Base-by-base conservation (phyloP, 2,888 invertebrate species). In the Xanthorhoe spadicearia region DNA sequence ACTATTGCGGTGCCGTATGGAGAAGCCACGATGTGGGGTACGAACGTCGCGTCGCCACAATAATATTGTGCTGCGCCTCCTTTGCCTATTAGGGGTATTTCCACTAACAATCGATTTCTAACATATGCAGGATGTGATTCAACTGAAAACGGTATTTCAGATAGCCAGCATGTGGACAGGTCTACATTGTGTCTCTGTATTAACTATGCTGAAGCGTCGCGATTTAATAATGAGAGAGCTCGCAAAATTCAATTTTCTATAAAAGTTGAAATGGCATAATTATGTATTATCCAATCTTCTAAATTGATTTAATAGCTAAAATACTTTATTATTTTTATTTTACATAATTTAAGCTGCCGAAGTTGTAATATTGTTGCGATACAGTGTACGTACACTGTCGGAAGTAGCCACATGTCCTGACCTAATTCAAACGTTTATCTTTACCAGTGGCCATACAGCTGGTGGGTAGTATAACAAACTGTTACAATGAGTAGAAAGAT, bases 401-500 rank as follows among this genome's bases (percentile, higher is more conserved):
- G 64, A 65, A 67, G 57, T 55, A 58, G 59, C 55, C 43, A 49
- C 58, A 59, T 61, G 56, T 65, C 66, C 61, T 59, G 66, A 32
- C 62, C 66, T 68, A 64, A 66, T 69, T 69, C 64, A 64, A 68
- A 63, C 61, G 59, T 63, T 69, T 69, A 65, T 69, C 66, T 67
- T 55, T 48, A 62, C 62, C 58, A 63, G 59, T 35, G 63, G 59
- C 35, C 51, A 49, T 35, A 9, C 52, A 58, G 53, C 57, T 58
- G 63, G 32, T 50, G 59, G 58, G 43, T 83, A 82, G 81, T 83
- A 82, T 80, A 61, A 64, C 61, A 80, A 80, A 86, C 87, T 82
- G 85, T 86, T 85, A 89, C 87, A 88, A 90, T 90, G 89, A 89
- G 88, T 85, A 85, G 84, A 88, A 87, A 86, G 86, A 88, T 87